phyloP scores from a whole-genome alignment of 2,888 invertebrate genomes.

The Pycnomerus fuliginosus region DNA sequence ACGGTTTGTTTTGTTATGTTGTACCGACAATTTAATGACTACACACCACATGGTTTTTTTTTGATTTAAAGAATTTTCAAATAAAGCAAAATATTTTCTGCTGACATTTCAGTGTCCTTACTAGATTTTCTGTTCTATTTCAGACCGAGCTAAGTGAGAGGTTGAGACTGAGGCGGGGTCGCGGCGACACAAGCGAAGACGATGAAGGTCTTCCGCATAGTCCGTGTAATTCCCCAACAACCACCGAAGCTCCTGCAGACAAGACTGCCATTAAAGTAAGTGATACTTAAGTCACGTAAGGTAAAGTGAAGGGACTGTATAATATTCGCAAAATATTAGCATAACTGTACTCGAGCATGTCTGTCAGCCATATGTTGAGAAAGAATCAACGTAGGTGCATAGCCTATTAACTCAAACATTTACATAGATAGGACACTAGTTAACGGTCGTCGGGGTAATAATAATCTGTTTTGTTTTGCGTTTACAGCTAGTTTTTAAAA shows the following conservation, averaged over 20 bases:
- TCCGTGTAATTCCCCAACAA: slow-evolving; percentile 67
- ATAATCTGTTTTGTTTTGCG: no score
- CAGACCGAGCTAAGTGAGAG: slow-evolving; percentile 78
- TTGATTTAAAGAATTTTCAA: slow-evolving; percentile 4
- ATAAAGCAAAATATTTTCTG: no score
- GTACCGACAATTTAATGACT: no score
- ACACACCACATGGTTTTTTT: no score
- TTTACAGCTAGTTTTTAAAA: no score
- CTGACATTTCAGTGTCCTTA: slow-evolving; percentile 15
- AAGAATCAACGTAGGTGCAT: no score
- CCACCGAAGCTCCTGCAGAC: slow-evolving; percentile 53
- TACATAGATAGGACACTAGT: no score
- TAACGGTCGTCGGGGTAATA: no score
- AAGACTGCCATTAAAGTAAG: slow-evolving; percentile 52
- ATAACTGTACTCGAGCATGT: slow-evolving; percentile 8
- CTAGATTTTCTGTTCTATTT: slow-evolving; percentile 33
- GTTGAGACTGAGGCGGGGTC: slow-evolving; percentile 64
- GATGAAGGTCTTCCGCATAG: slow-evolving; percentile 75
- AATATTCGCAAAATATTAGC: slow-evolving; percentile 9
- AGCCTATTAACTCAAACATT: no score
- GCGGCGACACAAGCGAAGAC: slow-evolving; percentile 69
- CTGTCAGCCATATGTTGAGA: slow-evolving; percentile 15
- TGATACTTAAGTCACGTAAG: slow-evolving; percentile 7
- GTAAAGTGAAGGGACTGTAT: background rate
- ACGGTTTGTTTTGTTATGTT: no score